Percentiles rank a stretch among this genome's conserved stretches.
Evolutionary conservation across 2,797 vertebrate species (phyloP).

Genomic region (Poecilia picta): DNA sequence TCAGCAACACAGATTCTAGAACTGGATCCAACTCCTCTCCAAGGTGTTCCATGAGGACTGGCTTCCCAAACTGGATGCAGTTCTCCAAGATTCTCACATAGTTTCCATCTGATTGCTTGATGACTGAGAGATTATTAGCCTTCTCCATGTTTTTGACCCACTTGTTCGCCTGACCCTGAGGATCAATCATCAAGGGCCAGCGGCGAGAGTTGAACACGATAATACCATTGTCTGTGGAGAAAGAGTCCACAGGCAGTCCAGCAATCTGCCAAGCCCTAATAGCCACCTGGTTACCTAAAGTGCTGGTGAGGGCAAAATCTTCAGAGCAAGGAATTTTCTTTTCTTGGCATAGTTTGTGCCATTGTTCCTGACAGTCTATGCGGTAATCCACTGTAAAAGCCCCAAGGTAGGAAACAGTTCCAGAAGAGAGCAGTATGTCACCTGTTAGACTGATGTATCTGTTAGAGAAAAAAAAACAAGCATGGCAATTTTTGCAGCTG

Average conservation of each 20-base stretch:
- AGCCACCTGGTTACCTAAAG: constrained; percentile 88
- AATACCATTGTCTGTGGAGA: constrained; percentile 93
- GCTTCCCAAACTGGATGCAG: constrained; percentile 89
- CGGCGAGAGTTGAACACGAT: constrained; percentile 92
- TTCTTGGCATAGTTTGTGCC: constrained; percentile 84
- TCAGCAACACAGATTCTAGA: constrained; percentile 90
- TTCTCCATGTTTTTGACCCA: constrained; percentile 98
- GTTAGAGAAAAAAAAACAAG: constrained; percentile 68
- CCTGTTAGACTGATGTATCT: constrained; percentile 88
- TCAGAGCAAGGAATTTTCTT: constrained; percentile 87
- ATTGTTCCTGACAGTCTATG: constrained; percentile 83
- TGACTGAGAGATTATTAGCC: constrained; percentile 85
- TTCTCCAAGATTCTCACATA: constrained; percentile 90
- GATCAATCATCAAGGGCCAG: constrained; percentile 95
- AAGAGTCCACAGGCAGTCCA: constrained; percentile 91
- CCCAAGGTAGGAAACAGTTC: constrained; percentile 90
- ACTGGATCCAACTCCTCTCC: constrained; percentile 92
- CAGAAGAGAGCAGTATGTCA: constrained; percentile 90
- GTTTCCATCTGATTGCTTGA: constrained; percentile 88
- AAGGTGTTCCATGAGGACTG: constrained; percentile 90
- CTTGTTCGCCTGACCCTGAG: constrained; percentile 95
- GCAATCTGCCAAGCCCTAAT: constrained; percentile 92
- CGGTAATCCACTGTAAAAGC: constrained; percentile 93
- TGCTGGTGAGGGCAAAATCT: constrained; percentile 88
- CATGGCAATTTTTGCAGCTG: not conserved